These are phyloP conservation scores for Liodrosophila aerea DNA, from an alignment of 2,888 invertebrate species.

Conservation along the genomic window DNA sequence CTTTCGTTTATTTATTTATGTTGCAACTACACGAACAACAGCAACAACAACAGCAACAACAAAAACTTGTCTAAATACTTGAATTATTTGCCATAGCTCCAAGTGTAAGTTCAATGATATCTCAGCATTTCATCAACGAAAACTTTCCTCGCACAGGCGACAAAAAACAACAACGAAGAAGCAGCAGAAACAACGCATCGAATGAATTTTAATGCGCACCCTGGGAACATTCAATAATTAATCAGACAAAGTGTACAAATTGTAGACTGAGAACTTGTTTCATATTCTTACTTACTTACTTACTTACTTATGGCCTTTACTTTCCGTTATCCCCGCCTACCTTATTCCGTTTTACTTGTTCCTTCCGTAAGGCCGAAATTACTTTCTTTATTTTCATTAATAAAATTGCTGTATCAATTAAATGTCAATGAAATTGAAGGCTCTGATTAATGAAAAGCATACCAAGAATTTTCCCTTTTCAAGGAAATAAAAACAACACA, in stretches of 20 bases:
- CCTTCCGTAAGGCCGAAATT: too few species aligned
- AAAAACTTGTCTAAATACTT: conserved; percentile 56
- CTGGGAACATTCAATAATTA: conserved; percentile 62
- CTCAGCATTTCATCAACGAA: conserved; percentile 35
- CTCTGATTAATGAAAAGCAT: conserved; percentile 3
- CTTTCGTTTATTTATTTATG: conserved; percentile 65
- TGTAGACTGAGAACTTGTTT: conserved; percentile 19
- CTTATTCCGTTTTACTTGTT: conserved; percentile 3
- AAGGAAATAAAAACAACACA: too few species aligned
- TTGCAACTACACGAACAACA: too few species aligned
- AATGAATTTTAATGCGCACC: conserved; percentile 68
- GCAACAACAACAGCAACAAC: too few species aligned
- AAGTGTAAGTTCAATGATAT: conserved; percentile 42
- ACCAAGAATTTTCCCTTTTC: too few species aligned
- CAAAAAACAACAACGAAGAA: conserved; percentile 42
- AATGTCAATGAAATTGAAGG: not conserved
- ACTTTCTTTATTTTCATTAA: conserved; percentile 3
- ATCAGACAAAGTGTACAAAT: conserved; percentile 55
- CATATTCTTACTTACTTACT: not conserved
- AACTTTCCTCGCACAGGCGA: conserved; percentile 56
- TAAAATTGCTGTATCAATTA: conserved; percentile 12
- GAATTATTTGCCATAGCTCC: conserved; percentile 48
- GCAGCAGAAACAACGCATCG: conserved; percentile 33
- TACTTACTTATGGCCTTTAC: not conserved
- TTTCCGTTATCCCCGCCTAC: not conserved